Base-by-base conservation (phyloP, 1,140 invertebrate genomes). In the Drosophila biarmipes region DNA sequence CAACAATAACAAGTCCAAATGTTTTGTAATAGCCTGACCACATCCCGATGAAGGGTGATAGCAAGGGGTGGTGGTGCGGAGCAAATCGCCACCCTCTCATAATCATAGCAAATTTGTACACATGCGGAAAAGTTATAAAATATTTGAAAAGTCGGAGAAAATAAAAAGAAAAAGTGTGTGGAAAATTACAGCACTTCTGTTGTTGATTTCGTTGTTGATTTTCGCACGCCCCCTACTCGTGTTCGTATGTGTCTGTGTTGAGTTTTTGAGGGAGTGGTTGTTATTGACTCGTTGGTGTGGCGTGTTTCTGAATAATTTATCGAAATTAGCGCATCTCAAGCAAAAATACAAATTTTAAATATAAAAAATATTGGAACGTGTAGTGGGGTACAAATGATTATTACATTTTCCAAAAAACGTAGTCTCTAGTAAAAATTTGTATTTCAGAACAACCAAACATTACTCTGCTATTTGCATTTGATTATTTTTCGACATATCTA, bases 181-280 rank as follows among this genome's bases (percentile, higher is more conserved):
- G 74, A 86, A 86, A 89, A 82, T 89, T 82, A 87, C 77, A 63
- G 63, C 61, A 67, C 52, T 49, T 49, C 54, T 29, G 51, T 52
- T 48, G 62, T 48, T 64, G 55, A 61, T 19, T 43, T 69, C 38
- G 29, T 42, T 55, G 43, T 52, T 62, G 24, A 72, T 55, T 81
- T 75, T 80, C 58, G 45, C 81, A 81, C 73, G 81, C 68, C 45
- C 52, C 40, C 45, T 57, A 49, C 48, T 76, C 73, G 73, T 85
- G 81, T 6, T 5, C 10, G 17, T 10, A 48, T 53, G 12, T 43
- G 24, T n/a, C n/a, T 51, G 8, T 53, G 40, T 17, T 69, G 49
- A 40, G 40, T 55, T 53, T 35, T 40, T 24, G 19, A 40, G 59
- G 48, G 66, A 55, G 24, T 69, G 31, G 31, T 15, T 2, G 17